Evolutionary conservation across 2,113 vertebrate species (phyloP).

Genomic region (Emydura subglobosa): DNA sequence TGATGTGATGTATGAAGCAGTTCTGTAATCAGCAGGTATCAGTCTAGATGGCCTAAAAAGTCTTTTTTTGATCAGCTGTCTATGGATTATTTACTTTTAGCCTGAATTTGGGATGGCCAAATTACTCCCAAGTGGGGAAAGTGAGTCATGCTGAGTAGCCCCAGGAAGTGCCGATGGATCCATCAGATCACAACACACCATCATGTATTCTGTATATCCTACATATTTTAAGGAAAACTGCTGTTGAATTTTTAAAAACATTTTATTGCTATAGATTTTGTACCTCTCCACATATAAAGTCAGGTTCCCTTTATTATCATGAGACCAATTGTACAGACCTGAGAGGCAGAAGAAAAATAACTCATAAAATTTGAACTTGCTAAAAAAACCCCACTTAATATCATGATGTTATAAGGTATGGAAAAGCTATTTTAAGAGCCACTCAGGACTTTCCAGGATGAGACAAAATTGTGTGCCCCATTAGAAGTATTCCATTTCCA

Average conservation of each 20-base stretch:
- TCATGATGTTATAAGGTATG: no score
- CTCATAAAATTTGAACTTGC: background rate
- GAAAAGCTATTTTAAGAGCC: background rate
- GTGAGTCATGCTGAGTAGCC: background rate
- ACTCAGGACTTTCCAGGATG: background rate
- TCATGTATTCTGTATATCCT: background rate
- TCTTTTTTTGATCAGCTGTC: background rate
- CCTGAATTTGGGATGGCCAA: background rate
- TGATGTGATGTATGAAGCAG: background rate
- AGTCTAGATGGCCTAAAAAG: background rate
- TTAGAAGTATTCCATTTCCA: conserved; percentile 23
- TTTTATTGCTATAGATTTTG: background rate
- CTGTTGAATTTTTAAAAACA: background rate
- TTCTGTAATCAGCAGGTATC: background rate
- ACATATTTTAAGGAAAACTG: background rate
- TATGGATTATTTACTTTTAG: background rate
- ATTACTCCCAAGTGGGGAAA: background rate
- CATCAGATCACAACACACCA: background rate
- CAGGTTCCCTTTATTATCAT: background rate
- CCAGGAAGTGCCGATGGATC: background rate
- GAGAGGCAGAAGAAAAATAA: background rate
- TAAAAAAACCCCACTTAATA: background rate
- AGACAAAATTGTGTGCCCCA: rapidly evolving
- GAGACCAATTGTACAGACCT: background rate
- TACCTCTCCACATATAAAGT: background rate